Base-by-base conservation (phyloP, 1,140 invertebrate species). In the Lithobius niger region DNA sequence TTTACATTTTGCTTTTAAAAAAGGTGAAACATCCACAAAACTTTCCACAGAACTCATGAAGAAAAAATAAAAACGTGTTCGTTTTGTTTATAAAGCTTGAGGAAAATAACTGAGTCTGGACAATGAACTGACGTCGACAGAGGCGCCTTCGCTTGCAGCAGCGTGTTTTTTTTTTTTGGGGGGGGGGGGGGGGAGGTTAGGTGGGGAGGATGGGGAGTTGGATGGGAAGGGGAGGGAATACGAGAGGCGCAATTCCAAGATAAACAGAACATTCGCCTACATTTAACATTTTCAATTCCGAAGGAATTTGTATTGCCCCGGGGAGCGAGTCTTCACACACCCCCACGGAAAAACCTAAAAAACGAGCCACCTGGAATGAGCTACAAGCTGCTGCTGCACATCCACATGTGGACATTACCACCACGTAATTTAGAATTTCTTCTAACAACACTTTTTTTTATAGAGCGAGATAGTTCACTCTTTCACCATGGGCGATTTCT, bases 381-480 rank as follows among this genome's bases (percentile, higher is more conserved):
- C 4, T 10, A 45, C 43, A 45, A 45, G 43, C 43, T 45, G 43
- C 18, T 45, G 43, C 22, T 45, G 43, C 43, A 4, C 43, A 45
- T 45, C 43, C 43, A 45, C 16, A 45, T 45, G 43, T 45, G 43
- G 43, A 45, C 43, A 21, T 45, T 45, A 16, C 16, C 4, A 10
- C 18, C 43, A 45, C n/a, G n/a, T n/a, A n/a, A 45, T 45, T 45
- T 45, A 45, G 19, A 45, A 19, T 45, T 45, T 45, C 43, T 45
- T 45, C 43, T 45, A 19, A 45, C 16, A 21, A 45, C 18, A 45
- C 18, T 4, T 45, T 36, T 45, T 45, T 45, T n/a, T n/a, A 45
- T 45, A 45, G 43, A 45, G 43, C 22, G 19, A 45, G 6, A 21
- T 45, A 45, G 22, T 45, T 18, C 16, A 45, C 6, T 18, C 43